phyloP scores from a whole-genome alignment of 2,888 invertebrate genomes.

The Bruchidius siliquastri region DNA sequence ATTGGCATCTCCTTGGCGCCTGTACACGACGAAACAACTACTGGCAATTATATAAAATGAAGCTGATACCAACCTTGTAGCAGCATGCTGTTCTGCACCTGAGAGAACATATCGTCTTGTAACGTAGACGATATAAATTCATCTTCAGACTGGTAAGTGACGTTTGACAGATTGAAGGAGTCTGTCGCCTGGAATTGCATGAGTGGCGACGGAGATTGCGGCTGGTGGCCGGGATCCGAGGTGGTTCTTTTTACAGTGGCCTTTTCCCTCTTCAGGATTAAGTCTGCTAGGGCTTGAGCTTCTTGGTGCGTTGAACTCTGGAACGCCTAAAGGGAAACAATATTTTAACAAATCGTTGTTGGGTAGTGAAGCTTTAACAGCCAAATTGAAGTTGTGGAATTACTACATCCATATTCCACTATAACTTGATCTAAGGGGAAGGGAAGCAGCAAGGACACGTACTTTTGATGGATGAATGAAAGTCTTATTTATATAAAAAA shows the following conservation, averaged over 20 bases:
- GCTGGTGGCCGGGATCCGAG: constrained; percentile 62
- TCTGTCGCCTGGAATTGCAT: constrained; percentile 59
- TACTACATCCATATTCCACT: too few relatives aligned
- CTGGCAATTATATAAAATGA: too few relatives aligned
- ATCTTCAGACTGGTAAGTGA: constrained; percentile 61
- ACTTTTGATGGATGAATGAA: too few relatives aligned
- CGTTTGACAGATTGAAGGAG: constrained; percentile 58
- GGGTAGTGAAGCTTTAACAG: background rate
- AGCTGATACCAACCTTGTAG: constrained; percentile 50
- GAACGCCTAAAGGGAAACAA: constrained; percentile 23
- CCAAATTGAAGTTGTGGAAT: too few relatives aligned
- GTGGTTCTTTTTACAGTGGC: constrained; percentile 69
- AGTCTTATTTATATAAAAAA: background rate
- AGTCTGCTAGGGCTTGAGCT: constrained; percentile 74
- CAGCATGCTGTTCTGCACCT: constrained; percentile 65
- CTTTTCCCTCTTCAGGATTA: constrained; percentile 67
- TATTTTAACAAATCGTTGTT: too few relatives aligned
- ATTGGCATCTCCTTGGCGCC: too few relatives aligned
- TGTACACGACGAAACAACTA: too few relatives aligned
- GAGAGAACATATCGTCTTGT: constrained; percentile 74
- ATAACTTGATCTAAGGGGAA: too few relatives aligned
- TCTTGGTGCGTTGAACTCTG: constrained; percentile 56
- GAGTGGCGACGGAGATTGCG: constrained; percentile 44
- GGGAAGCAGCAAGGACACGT: too few relatives aligned
- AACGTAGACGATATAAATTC: constrained; percentile 60